Evolutionary conservation across 2,797 vertebrate genomes (phyloP), one percentile per base, ranked within the genome.

Genomic region (Antrozous pallidus): DNA sequence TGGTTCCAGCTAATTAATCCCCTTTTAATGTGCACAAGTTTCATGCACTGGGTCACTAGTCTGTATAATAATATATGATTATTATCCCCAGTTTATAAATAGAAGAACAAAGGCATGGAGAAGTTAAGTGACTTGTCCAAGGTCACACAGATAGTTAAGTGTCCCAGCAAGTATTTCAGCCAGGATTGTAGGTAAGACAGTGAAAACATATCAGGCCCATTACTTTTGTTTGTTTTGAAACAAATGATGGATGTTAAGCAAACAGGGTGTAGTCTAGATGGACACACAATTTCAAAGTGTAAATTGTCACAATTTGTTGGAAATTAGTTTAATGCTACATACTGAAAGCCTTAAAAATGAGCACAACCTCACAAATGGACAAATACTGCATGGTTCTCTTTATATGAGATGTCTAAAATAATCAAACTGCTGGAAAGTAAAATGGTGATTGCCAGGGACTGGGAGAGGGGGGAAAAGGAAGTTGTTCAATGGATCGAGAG

Each of bases 311-410:
- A 75, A 40, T 20, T 14, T 86, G 82, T 36, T 51, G 58, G 88
- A 63, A 86, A 4, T 54, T 31, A 86, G 14, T 33, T 87, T 85
- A 69, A 33, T 26, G 78, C 51, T 87, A 75, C 31, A 45, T 45
- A 40, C 54, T n/a, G 58, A 75, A 90, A 80, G 28, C 33, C 45
- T 87, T 91, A 81, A 82, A 88, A 74, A 77, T 51, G 45, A 92
- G 33, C 51, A 71, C 16, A 54, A 36, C 17, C 5, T 20, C 65
- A 74, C 56, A 61, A 67, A 91, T 71, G 80, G 38, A 51, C 56
- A 89, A 45, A 75, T 73, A 61, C 1, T 33, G 17, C 13, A 22
- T 73, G 65, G 61, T 83, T 92, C 65, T 28, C 33, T 63, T 92
- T 75, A 40, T 54, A 33, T 11, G 49, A 69, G 26, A 18, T 67